Percentiles rank a stretch among this genome's conserved stretches.
These are phyloP conservation scores for Caradrina clavipalpis DNA, from an alignment of 2,888 invertebrate species.

Conservation along the genomic window DNA sequence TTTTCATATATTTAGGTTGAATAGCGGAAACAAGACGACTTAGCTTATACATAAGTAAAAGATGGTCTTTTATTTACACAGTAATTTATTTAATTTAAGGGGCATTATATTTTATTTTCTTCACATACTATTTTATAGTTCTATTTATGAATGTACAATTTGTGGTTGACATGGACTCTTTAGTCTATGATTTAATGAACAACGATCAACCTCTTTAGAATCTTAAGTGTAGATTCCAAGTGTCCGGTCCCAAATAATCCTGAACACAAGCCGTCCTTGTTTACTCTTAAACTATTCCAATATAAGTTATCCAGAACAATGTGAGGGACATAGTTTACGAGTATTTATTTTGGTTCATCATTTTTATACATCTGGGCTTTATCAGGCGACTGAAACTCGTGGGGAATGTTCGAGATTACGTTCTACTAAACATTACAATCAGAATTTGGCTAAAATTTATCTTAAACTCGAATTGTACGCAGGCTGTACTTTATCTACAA, in stretches of 20 bases:
- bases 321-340: constrained; percentile 73
- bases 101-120: constrained; percentile 48
- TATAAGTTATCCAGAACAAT: constrained; percentile 91
- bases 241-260: constrained; percentile 57
- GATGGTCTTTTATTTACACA: constrained; percentile 60
- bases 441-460: constrained; percentile 46
- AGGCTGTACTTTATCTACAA: constrained; percentile 35
- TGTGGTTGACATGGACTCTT: constrained; percentile 47
- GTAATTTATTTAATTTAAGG: constrained; percentile 34
- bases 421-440: constrained; percentile 47
- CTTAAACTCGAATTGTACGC: constrained; percentile 48
- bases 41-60: constrained; percentile 45
- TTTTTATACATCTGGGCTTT: constrained; percentile 50
- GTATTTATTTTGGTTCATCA: constrained; percentile 63
- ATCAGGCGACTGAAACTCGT: constrained; percentile 57
- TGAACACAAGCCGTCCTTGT: constrained; percentile 65
- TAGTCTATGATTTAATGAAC: constrained; percentile 33
- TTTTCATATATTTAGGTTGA: constrained; percentile 52
- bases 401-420: constrained; percentile 21
- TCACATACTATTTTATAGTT: constrained; percentile 47
- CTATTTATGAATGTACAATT: constrained; percentile 40
- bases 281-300: constrained; percentile 82
- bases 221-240: constrained; percentile 16
- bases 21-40: constrained; percentile 42
- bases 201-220: constrained; percentile 17